Evolutionary conservation across 2,113 vertebrate genomes (phyloP), one percentile per base, ranked within the genome.

Genomic region (Psittacula cyanocephala): DNA sequence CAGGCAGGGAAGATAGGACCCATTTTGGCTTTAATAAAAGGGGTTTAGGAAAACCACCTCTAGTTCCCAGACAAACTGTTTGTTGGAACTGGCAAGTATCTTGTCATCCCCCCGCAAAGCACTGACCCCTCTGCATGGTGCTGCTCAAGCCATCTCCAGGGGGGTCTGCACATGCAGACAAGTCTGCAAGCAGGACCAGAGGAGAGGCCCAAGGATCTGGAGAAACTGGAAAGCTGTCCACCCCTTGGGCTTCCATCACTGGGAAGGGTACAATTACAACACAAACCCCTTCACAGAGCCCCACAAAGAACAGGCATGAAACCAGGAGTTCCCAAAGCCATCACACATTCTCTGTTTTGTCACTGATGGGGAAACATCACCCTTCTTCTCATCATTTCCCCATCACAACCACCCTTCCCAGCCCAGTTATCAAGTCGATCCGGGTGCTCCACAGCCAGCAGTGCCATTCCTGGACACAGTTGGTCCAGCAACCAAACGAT

Each of bases 231-330:
- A 41, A 39, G 5, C 7, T 8, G 7, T 16, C 43, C 49, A 50
- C 43, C 35, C 35, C 41, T 31, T 8, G 9, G 29, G 25, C 35
- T 90, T 14, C 10, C 9, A 0, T 4, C 29, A 15, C 8, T 13
- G 3, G 37, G 43, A 39, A 22, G 16, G 13, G 37, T 4, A 29
- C 39, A 17, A 20, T 5, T 0, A 5, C 28, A 28, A 11, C 7
- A 3, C 35, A 33, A 52, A 12, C 1, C 37, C 59, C 50, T 72
- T 44, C 6, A 6, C 12, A 8, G 79, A 53, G 63, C 63, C 27
- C 27, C 55, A 27, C 3, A 2, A 14, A 0, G 3, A 5, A 39
- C 16, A 24, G 23, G 4, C 5, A 1, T 1, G 28, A 37, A 46
- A 5, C 39, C 13, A 3, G 13, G 25, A 35, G 44, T 0, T 59